Base-by-base conservation (phyloP, 23 tunicate species). In the Oikopleura dioica region DNA sequence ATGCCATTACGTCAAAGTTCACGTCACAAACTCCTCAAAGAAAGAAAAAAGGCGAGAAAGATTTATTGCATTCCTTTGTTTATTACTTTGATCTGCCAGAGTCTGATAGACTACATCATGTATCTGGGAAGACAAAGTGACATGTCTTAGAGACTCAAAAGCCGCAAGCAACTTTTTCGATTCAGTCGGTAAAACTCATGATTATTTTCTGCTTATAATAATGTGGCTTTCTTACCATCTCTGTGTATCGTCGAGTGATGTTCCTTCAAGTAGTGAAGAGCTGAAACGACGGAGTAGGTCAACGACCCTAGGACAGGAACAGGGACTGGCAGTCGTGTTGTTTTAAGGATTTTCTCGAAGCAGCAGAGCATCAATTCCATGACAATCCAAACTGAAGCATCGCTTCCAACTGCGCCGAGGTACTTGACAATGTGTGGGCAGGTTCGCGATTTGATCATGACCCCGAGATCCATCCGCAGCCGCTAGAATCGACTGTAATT, bases 351-450 rank as follows among this genome's bases (percentile, higher is more conserved):
- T 37, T 89, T 89, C 44, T 89, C 96, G 76, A 89, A 89, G 37
- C 96, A 89, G 21, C 89, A 84, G 36, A 80, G 83, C 96, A 89
- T 89, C 31, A 89, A 44, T 68, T 89, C 96, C 96, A 89, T 89
- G 77, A 88, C 82, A 77, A 89, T 85, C 96, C 96, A 89, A n/a
- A 89, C 86, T 9, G 55, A 44, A 9, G 55, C 55, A 21, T 44
- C 55, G 9, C 16, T 9, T 44, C 21, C 16, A 21, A 44, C 55
- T 9, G 55, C 55, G 21, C 55, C 55, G 16, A 44, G 21, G 21
- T 44, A 44, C 55, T 21, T 9, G 21, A 44, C 55, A 44, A 44
- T 44, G 21, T 44, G 21, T 44, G 55, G 55, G 21, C 55, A 44
- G 21, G 16, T 44, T 9, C 55, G 55, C 9, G 55, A 44, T 44